Evolutionary conservation across 2,888 invertebrate species (phyloP).

Genomic region (Kryphioiulus occultus): DNA sequence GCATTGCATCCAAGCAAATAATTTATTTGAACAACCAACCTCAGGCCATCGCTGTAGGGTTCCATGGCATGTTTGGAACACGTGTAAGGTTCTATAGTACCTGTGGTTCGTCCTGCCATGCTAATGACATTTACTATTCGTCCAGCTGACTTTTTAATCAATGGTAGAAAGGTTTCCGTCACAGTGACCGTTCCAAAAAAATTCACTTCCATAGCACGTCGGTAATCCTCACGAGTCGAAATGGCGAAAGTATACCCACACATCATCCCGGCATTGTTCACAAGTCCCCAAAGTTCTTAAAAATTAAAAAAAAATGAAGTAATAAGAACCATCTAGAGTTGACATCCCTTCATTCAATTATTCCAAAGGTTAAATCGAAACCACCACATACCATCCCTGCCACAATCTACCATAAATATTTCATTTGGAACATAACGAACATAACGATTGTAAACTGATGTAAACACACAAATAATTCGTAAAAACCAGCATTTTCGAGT

Average conservation of each 20-base stretch:
- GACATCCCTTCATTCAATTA: too few relatives aligned
- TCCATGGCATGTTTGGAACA: conserved; percentile 41
- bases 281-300: conserved; percentile 43
- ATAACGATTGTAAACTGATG: too few relatives aligned
- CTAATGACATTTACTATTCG: conserved; percentile 38
- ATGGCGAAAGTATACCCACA: background rate
- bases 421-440: too few relatives aligned
- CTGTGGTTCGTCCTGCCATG: background rate
- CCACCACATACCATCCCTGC: too few relatives aligned
- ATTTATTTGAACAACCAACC: background rate
- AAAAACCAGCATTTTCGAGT: too few relatives aligned
- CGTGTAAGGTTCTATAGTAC: background rate
- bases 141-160: conserved; percentile 33
- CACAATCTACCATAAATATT: too few relatives aligned
- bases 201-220: conserved; percentile 42
- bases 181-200: conserved; percentile 36
- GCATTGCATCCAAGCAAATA: background rate
- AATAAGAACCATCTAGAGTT: too few relatives aligned
- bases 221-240: background rate
- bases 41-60: background rate
- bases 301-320: background rate
- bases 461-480: too few relatives aligned
- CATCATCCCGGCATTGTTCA: conserved; percentile 26
- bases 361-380: too few relatives aligned
- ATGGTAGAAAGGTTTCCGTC: conserved; percentile 41